Percentiles rank a stretch among this genome's conserved stretches.
Evolutionary conservation across 2,113 vertebrate species (phyloP).

Genomic region (Sialia sialis): DNA sequence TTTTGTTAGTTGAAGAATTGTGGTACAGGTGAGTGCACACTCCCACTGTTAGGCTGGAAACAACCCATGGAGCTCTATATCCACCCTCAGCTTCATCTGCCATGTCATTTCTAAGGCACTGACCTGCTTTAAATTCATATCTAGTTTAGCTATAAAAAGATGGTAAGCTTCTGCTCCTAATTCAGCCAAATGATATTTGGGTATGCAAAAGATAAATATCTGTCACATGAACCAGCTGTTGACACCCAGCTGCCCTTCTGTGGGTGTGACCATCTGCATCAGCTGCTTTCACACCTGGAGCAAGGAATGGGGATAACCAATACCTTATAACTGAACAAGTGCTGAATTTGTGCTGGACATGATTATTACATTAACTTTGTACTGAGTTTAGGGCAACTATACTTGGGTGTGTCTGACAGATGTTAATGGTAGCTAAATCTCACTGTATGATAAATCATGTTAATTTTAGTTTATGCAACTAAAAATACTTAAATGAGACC

Average conservation of each 20-base stretch:
- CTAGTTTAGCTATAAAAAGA: neutral
- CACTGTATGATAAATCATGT: neutral
- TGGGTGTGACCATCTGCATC: neutral
- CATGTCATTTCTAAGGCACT: neutral
- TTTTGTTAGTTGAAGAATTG: neutral
- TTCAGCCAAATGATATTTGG: neutral
- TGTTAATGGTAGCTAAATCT: neutral
- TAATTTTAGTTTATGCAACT: neutral
- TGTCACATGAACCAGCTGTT: neutral
- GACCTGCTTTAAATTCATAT: neutral
- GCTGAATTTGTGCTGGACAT: neutral
- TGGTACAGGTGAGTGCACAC: accelerated
- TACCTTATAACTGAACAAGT: neutral
- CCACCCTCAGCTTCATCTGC: neutral
- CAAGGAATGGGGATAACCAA: neutral
- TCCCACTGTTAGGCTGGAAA: neutral
- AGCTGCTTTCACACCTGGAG: neutral
- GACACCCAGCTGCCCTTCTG: neutral
- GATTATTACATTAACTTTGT: neutral
- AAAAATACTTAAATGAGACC: neutral
- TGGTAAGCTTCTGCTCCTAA: neutral
- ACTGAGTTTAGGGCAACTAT: neutral
- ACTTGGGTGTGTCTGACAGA: neutral
- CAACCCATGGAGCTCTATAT: neutral
- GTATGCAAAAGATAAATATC: neutral